Evolutionary conservation across 2,113 vertebrate species (phyloP), one percentile per base, ranked within the genome.

Genomic region (Speoplatyrhinus poulsoni): DNA sequence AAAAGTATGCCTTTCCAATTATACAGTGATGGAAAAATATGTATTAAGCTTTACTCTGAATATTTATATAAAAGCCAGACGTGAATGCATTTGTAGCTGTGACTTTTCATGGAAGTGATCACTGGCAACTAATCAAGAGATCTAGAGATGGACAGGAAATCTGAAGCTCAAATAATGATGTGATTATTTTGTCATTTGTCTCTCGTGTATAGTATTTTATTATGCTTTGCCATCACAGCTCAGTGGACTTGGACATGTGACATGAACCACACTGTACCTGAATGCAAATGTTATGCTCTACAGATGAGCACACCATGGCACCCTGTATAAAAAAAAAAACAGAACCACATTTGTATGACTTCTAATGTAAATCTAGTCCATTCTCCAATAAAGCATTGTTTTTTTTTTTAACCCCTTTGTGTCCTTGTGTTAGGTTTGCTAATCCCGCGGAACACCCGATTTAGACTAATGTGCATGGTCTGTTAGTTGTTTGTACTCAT

Each of bases 391-490:
- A 5, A 6, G 58, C 32, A 54, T 57, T 9, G 8, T 50, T 0
- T 16, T 16, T 5, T 5, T 13, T 1, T 9, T 5, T 7, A 3
- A 57, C 15, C 15, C n/a, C 32, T 15, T 6, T 9, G 12, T 48
- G 19, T 17, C 60, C 12, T 48, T 65, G 9, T 8, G 10, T n/a
- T 61, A 17, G 16, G 17, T 12, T 4, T 9, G 8, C 60, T 56
- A 17, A 9, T 9, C 16, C 16, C 7, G 12, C 36, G 12, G 9
- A 12, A 33, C 55, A 46, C 19, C 0, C 19, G 53, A 47, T 47
- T 56, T 70, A 65, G 50, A 60, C 47, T 53, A 60, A 65, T 41
- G 52, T 61, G 48, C 26, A 46, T 61, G 52, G 58, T 69, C 16
- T 60, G 17, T 49, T 63, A 36, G 33, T 59, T 52, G 53, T 62